Evolutionary conservation across 2,113 vertebrate species (phyloP).

Genomic region (Peromyscus leucopus): DNA sequence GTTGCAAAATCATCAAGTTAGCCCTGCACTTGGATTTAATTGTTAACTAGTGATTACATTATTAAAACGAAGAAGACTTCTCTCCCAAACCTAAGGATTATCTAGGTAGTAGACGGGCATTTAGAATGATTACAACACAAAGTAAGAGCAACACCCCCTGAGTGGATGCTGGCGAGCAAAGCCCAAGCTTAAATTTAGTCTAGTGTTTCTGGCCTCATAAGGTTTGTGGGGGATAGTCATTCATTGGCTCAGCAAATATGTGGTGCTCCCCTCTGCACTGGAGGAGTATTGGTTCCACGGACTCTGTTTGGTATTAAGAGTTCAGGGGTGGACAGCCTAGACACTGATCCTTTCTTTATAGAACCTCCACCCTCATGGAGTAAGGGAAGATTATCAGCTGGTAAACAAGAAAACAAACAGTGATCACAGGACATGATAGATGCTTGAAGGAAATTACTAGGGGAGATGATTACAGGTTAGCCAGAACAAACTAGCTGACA

Average conservation of each 20-base stretch:
- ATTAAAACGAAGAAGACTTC: constrained; percentile 21
- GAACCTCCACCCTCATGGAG: background rate
- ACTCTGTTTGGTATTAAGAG: background rate
- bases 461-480: background rate
- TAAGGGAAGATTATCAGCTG: background rate
- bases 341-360: background rate
- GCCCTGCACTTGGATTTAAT: constrained; percentile 41
- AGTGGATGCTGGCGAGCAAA: rapidly evolving
- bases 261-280: background rate
- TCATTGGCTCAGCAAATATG: background rate
- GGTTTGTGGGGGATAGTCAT: background rate
- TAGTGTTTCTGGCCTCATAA: background rate
- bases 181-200: background rate
- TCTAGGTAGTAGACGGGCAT: background rate
- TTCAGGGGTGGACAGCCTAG: background rate
- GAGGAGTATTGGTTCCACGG: background rate
- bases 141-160: background rate
- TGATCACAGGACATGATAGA: background rate
- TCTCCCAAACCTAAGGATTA: constrained; percentile 18
- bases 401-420: background rate
- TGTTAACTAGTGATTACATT: constrained; percentile 40
- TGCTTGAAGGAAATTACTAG: background rate
- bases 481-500: background rate
- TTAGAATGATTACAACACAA: background rate
- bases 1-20: constrained; percentile 45